Percentiles rank a stretch among this genome's conserved stretches.
These are phyloP conservation scores for Tragopan temminckii DNA, from an alignment of 2,797 vertebrate genomes.

Conservation along the genomic window DNA sequence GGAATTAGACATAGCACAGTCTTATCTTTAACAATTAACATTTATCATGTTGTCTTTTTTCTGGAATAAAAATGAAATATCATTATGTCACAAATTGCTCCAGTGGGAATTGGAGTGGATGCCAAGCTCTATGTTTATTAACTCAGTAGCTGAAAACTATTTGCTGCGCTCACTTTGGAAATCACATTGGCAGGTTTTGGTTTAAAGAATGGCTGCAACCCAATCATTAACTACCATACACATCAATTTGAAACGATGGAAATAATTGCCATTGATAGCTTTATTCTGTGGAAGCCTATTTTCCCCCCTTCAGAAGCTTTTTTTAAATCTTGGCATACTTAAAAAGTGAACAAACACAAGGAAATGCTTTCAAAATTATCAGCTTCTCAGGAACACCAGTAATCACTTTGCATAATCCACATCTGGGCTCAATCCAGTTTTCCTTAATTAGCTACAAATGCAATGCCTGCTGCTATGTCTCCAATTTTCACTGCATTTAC, in stretches of 20 bases:
- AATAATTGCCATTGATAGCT: conserved; percentile 42
- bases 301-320: conserved; percentile 13
- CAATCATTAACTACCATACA: neutral
- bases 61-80: neutral
- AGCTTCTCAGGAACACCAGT: conserved; percentile 61
- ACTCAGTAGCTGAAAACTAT: neutral
- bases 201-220: conserved; percentile 32
- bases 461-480: conserved; percentile 32
- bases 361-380: conserved; percentile 69
- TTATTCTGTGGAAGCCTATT: conserved; percentile 33
- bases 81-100: neutral
- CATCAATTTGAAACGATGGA: conserved; percentile 42
- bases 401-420: conserved; percentile 71
- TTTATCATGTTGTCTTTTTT: neutral
- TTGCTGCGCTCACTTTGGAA: neutral
- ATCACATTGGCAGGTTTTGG: conserved; percentile 20
- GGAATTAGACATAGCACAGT: neutral
- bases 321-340: conserved; percentile 50
- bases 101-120: neutral
- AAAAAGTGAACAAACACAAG: conserved; percentile 65
- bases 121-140: neutral
- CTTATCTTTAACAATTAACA: neutral
- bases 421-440: conserved; percentile 67
- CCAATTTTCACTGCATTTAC: conserved; percentile 24
- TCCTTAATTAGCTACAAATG: conserved; percentile 61